Percentiles rank a stretch among this genome's conserved stretches.
Evolutionary conservation across 2,797 vertebrate genomes (phyloP).

Genomic region (Cichlasoma orientale): DNA sequence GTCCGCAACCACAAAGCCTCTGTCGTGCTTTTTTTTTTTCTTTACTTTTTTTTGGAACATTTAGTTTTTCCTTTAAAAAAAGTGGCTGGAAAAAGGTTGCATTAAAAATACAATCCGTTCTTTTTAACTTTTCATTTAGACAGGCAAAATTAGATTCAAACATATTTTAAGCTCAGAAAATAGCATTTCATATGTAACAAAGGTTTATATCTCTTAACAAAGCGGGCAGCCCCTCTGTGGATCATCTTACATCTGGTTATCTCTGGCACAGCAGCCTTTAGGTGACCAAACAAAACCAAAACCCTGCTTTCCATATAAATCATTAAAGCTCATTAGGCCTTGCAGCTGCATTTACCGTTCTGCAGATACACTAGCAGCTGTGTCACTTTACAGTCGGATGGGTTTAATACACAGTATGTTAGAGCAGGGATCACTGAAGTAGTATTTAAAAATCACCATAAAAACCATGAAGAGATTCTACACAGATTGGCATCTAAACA

Average conservation of each 20-base stretch:
- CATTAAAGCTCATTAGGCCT: constrained; percentile 17
- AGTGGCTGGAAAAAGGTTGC: constrained; percentile 81
- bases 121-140: constrained; percentile 64
- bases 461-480: background rate
- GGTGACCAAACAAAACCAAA: background rate
- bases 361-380: constrained; percentile 39
- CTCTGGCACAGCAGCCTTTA: constrained; percentile 40
- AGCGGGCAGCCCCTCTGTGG: constrained; percentile 74
- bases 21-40: constrained; percentile 24
- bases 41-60: constrained; percentile 40
- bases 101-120: constrained; percentile 84
- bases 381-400: constrained; percentile 14
- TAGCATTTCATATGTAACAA: constrained; percentile 82
- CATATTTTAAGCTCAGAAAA: constrained; percentile 78
- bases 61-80: constrained; percentile 75
- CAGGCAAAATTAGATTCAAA: constrained; percentile 82
- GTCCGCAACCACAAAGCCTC: constrained; percentile 68
- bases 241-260: constrained; percentile 13
- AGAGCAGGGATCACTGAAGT: background rate
- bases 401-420: constrained; percentile 4
- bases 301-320: background rate
- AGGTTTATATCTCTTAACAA: constrained; percentile 75
- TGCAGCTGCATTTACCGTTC: constrained; percentile 13
- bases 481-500: background rate
- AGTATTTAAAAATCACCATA: constrained; percentile 23